Conservation (phyloP, 2,888 invertebrate genomes). For the Cosmia pyralina region DNA sequence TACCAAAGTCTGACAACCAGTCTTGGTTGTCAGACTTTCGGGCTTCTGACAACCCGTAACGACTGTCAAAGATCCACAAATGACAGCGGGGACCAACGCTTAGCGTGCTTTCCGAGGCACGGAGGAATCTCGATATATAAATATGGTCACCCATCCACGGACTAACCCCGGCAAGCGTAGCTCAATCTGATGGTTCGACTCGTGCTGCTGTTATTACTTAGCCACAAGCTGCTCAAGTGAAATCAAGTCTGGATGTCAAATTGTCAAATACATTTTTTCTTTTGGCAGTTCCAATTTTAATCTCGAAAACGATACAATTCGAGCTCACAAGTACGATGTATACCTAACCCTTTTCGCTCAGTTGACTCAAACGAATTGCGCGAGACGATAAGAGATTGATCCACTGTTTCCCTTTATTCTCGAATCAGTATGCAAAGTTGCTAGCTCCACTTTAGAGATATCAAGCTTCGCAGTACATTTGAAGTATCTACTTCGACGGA, state of each 20-base stretch:
- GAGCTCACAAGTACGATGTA: constrained; percentile 13
- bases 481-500: constrained; percentile 12
- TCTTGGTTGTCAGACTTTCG: too few relatives aligned
- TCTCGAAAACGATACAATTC: background rate
- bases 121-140: too few relatives aligned
- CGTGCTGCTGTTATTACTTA: too few relatives aligned
- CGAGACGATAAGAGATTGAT: constrained; percentile 56
- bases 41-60: too few relatives aligned
- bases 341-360: constrained; percentile 39
- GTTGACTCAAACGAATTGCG: constrained; percentile 57
- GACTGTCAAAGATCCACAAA: too few relatives aligned
- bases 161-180: too few relatives aligned
- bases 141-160: too few relatives aligned
- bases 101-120: too few relatives aligned
- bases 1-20: too few relatives aligned
- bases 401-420: constrained; percentile 54
- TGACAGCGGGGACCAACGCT: too few relatives aligned
- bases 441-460: constrained; percentile 40
- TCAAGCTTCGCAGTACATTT: constrained; percentile 34
- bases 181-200: too few relatives aligned
- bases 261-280: background rate
- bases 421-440: constrained; percentile 62
- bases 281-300: constrained; percentile 1
- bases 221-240: too few relatives aligned
- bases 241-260: background rate